Evolutionary conservation across 2,888 invertebrate genomes (phyloP).

Genomic region (Litoditis marina): DNA sequence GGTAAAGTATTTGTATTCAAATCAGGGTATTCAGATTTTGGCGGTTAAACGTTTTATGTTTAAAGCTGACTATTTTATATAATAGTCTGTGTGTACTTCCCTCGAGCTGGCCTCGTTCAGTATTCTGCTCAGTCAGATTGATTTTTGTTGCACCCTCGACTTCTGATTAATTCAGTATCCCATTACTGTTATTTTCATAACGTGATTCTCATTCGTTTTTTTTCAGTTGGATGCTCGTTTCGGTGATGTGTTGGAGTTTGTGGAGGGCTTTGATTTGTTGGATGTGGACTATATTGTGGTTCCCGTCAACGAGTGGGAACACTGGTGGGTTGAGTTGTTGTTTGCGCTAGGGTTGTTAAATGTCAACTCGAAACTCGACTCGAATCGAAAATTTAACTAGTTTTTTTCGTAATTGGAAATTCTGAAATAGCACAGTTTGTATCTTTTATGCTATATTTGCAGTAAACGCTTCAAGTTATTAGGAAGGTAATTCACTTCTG

Average conservation of each 20-base stretch:
- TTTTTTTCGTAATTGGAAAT: too few species aligned
- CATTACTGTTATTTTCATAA: background rate
- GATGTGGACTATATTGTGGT: slow-evolving; percentile 55
- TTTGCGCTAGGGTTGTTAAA: too few species aligned
- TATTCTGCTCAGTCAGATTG: too few species aligned
- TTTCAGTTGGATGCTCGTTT: slow-evolving; percentile 38
- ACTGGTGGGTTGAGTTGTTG: slow-evolving; percentile 38
- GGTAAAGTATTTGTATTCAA: slow-evolving; percentile 6
- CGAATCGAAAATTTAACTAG: too few species aligned
- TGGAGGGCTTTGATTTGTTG: slow-evolving; percentile 51
- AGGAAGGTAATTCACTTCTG: too few species aligned
- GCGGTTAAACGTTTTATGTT: background rate
- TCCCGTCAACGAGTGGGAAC: slow-evolving; percentile 56
- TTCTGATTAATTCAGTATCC: too few species aligned
- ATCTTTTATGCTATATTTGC: too few species aligned
- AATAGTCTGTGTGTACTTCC: background rate
- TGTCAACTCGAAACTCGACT: too few species aligned
- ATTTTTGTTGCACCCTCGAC: too few species aligned
- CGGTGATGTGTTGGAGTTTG: slow-evolving; percentile 44
- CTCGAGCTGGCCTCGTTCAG: too few species aligned
- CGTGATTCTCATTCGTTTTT: background rate
- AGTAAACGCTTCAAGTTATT: too few species aligned
- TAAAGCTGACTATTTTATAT: background rate
- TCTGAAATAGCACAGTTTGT: too few species aligned
- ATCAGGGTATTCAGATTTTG: slow-evolving; percentile 2